These are phyloP conservation scores for Drosophila pseudotakahashii DNA, from an alignment of 2,888 invertebrate genomes.

Conservation along the genomic window DNA sequence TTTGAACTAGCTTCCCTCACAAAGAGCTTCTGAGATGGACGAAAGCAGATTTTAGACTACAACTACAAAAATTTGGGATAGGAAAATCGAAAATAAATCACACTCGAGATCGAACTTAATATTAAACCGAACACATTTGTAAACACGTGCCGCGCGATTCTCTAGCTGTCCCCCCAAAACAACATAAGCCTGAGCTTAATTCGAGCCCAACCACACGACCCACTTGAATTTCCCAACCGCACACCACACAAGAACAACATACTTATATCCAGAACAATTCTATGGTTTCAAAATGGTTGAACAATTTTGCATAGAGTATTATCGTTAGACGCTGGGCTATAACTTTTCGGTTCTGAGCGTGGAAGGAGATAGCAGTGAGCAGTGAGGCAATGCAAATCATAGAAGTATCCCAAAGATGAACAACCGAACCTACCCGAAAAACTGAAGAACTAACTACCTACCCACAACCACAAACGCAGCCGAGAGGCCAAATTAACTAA, in stretches of 20 bases:
- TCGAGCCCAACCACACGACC: slow-evolving; percentile 38
- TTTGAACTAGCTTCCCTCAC: slow-evolving; percentile 10
- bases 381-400: slow-evolving; percentile 62
- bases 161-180: slow-evolving; percentile 14
- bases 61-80: neutral
- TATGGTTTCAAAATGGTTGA: slow-evolving; percentile 78
- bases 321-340: slow-evolving; percentile 56
- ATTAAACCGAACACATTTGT: slow-evolving; percentile 28
- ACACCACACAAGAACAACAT: slow-evolving; percentile 46
- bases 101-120: slow-evolving; percentile 34
- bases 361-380: slow-evolving; percentile 7
- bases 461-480: slow-evolving; percentile 68
- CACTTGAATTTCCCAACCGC: slow-evolving; percentile 30
- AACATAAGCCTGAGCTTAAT: slow-evolving; percentile 63
- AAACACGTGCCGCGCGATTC: slow-evolving; percentile 20
- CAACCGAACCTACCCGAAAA: slow-evolving; percentile 65
- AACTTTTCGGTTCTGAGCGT: slow-evolving; percentile 59
- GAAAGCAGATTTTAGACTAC: slow-evolving; percentile 23
- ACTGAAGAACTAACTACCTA: slow-evolving; percentile 53
- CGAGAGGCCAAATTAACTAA: slow-evolving; percentile 77
- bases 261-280: slow-evolving; percentile 64
- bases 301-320: slow-evolving; percentile 51
- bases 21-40: slow-evolving; percentile 21
- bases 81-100: slow-evolving; percentile 3
- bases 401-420: slow-evolving; percentile 60